Percentiles rank a stretch among this genome's conserved stretches.
phyloP scores from a whole-genome alignment of 2,113 vertebrate genomes.

The Siniperca knerii region DNA sequence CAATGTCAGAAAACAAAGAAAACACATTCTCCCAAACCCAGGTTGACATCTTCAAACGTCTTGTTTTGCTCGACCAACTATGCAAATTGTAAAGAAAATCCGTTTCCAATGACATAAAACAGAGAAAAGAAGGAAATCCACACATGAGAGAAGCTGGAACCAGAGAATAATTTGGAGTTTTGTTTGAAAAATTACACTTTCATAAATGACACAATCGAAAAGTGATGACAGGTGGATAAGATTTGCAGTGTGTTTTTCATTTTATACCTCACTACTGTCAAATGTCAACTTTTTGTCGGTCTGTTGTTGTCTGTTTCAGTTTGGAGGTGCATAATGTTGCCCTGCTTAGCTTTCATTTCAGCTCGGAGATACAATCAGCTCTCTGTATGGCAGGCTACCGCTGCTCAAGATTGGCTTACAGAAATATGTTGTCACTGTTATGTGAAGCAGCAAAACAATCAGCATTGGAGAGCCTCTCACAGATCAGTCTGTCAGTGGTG shows the following conservation, averaged over 20 bases:
- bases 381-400: not conserved
- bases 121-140: not conserved
- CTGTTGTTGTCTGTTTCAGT: not conserved
- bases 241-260: not conserved
- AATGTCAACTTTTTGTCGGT: not conserved
- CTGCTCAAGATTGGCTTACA: slow-evolving; percentile 16
- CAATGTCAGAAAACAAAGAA: not conserved
- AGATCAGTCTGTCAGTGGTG: not conserved
- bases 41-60: not conserved
- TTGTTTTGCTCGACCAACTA: not conserved
- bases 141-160: not conserved
- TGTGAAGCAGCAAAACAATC: slow-evolving; percentile 35
- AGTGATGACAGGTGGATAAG: not conserved
- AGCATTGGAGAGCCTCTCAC: slow-evolving; percentile 6
- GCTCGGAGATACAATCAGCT: slow-evolving; percentile 28
- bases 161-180: not conserved
- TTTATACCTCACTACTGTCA: not conserved
- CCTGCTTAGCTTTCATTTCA: slow-evolving; percentile 5
- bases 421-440: slow-evolving; percentile 21
- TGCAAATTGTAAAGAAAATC: not conserved
- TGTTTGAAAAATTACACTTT: not conserved
- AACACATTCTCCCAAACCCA: not conserved
- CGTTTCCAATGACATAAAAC: not conserved
- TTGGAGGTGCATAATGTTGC: not conserved
- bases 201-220: too few relatives aligned